Conservation (phyloP, 2,888 invertebrate species). For the Teleogryllus oceanicus region DNA sequence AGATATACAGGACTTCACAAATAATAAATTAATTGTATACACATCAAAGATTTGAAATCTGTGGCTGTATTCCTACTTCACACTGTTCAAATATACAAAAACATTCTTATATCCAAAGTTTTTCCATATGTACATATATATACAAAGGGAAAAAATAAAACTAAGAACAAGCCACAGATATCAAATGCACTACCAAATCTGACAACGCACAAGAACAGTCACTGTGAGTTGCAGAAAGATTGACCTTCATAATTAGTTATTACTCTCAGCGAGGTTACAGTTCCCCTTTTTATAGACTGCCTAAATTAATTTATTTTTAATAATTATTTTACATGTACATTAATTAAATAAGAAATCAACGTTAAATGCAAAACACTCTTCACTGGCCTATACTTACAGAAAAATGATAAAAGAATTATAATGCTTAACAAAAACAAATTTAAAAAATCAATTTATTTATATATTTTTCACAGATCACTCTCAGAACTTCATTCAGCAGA, state of each 20-base stretch:
- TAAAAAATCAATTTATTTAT: not conserved
- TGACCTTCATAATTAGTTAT: not conserved
- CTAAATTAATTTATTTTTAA: not conserved
- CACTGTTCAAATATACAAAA: not conserved
- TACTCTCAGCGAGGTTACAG: constrained; percentile 18
- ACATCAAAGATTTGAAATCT: not conserved
- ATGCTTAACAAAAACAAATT: not conserved
- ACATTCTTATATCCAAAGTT: not conserved
- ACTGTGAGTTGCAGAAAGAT: constrained; percentile 1
- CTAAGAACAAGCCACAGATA: constrained; percentile 1
- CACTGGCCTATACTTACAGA: not conserved
- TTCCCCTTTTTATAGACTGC: constrained; percentile 9
- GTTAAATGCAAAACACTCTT: not conserved
- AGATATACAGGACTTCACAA: not conserved
- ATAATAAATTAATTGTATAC: not conserved
- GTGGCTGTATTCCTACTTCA: not conserved
- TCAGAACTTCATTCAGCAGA: not conserved
- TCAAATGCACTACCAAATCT: not conserved
- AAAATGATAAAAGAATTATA: not conserved
- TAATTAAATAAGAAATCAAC: not conserved
- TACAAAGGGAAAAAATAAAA: not conserved
- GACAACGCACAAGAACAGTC: not conserved
- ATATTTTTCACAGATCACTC: not conserved
- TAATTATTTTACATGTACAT: not conserved
- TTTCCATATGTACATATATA: constrained; percentile 11